phyloP scores from a whole-genome alignment of 2,113 vertebrate species.

The Microcebus ravelobensis region DNA sequence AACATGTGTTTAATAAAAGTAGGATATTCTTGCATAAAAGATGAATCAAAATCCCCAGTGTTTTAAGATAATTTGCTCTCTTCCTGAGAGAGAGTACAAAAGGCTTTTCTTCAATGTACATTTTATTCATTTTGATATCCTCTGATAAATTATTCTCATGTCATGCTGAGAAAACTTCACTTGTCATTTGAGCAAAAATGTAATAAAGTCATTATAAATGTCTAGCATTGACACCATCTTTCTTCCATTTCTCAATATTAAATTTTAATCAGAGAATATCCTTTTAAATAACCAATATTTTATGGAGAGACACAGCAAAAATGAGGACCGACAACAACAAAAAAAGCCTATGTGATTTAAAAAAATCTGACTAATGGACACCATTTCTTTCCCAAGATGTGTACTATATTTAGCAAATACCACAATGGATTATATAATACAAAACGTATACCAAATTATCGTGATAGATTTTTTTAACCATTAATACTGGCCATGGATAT shows the following conservation, averaged over 20 bases:
- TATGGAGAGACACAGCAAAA: constrained; percentile 69
- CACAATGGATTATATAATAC: background rate
- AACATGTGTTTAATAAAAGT: constrained; percentile 3
- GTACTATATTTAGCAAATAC: constrained; percentile 23
- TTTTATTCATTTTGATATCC: constrained; percentile 49
- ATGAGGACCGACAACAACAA: constrained; percentile 47
- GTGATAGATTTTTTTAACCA: background rate
- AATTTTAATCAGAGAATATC: constrained; percentile 79
- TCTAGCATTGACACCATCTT: constrained; percentile 8
- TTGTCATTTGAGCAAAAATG: constrained; percentile 44
- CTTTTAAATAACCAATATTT: constrained; percentile 68
- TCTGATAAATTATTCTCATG: constrained; percentile 68
- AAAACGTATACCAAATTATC: constrained; percentile 54
- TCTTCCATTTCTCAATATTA: constrained; percentile 73
- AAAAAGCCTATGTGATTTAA: constrained; percentile 68
- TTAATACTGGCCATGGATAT: background rate
- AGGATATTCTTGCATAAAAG: background rate
- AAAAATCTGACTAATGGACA: constrained; percentile 64
- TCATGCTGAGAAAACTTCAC: constrained; percentile 64
- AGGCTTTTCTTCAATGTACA: background rate
- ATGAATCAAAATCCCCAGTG: constrained; percentile 5
- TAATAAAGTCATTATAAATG: constrained; percentile 61
- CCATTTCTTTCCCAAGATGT: constrained; percentile 64
- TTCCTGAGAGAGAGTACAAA: background rate
- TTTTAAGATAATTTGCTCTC: constrained; percentile 31